Conservation (phyloP, 2,888 invertebrate genomes). For the Nesidiocoris tenuis region DNA sequence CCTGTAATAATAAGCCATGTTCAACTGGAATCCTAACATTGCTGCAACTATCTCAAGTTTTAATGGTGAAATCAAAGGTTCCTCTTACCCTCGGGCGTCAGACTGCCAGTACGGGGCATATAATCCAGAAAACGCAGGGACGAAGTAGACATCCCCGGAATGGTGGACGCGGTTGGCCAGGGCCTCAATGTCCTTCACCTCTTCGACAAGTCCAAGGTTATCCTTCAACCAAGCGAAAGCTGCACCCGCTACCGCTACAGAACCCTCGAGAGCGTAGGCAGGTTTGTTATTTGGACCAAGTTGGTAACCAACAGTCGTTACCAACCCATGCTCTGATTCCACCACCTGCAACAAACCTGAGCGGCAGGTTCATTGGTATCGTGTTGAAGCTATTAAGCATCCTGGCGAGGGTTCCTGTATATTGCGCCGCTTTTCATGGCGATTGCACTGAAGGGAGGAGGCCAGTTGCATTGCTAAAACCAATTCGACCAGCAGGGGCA, state of each 20-base stretch:
- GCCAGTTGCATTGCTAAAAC: too few relatives aligned
- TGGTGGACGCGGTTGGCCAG: constrained; percentile 63
- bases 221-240: constrained; percentile 88
- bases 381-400: too few relatives aligned
- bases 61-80: not conserved
- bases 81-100: constrained; percentile 73
- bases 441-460: too few relatives aligned
- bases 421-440: too few relatives aligned
- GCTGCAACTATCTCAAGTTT: not conserved
- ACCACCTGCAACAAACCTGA: constrained; percentile 64
- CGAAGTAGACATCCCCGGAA: constrained; percentile 85
- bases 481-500: too few relatives aligned
- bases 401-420: too few relatives aligned
- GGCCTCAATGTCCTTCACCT: constrained; percentile 66
- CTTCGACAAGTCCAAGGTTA: constrained; percentile 73
- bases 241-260: constrained; percentile 84
- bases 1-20: too few relatives aligned
- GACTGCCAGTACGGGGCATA: constrained; percentile 96
- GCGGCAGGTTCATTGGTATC: constrained; percentile 22
- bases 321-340: constrained; percentile 79
- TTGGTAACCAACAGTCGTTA: constrained; percentile 90
- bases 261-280: constrained; percentile 88
- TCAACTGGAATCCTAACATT: too few relatives aligned
- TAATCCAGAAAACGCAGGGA: constrained; percentile 95
- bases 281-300: constrained; percentile 73